These are phyloP conservation scores for Champsocephalus gunnari DNA, from an alignment of 2,797 vertebrate species.

Conservation along the genomic window DNA sequence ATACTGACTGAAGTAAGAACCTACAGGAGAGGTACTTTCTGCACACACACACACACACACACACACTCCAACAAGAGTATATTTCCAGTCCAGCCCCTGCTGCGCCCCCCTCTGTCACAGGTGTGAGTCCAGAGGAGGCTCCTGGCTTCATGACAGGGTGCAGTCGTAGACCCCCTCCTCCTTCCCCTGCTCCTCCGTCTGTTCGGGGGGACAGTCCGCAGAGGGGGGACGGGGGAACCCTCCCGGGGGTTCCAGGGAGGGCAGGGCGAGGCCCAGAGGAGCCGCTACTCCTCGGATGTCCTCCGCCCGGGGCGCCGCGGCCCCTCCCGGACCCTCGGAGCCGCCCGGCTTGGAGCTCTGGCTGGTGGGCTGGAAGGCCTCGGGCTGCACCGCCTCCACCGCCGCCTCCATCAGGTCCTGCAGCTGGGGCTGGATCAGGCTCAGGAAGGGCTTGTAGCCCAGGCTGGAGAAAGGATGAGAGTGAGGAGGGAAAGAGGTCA, in stretches of 20 bases:
- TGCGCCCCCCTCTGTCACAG: slow-evolving; percentile 23
- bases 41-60: background rate
- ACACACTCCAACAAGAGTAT: slow-evolving; percentile 8
- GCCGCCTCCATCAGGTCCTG: slow-evolving; percentile 90
- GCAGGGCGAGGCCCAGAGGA: slow-evolving; percentile 81
- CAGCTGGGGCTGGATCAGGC: slow-evolving; percentile 93
- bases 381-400: slow-evolving; percentile 89
- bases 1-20: slow-evolving; percentile 76
- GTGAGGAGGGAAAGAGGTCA: background rate
- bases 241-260: slow-evolving; percentile 78
- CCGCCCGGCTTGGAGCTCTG: slow-evolving; percentile 85
- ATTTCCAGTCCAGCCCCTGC: slow-evolving; percentile 52
- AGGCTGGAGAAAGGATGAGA: slow-evolving; percentile 80
- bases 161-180: slow-evolving; percentile 95
- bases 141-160: slow-evolving; percentile 87
- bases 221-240: slow-evolving; percentile 75
- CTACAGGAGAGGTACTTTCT: slow-evolving; percentile 61
- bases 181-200: slow-evolving; percentile 85
- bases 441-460: slow-evolving; percentile 97
- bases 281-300: slow-evolving; percentile 84
- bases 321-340: slow-evolving; percentile 72
- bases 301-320: slow-evolving; percentile 77
- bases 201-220: slow-evolving; percentile 83
- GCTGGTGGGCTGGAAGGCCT: slow-evolving; percentile 90
- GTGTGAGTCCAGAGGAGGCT: slow-evolving; percentile 41